A percentile compares a stretch with the other conserved stretches of the same genome.
phyloP scores from a whole-genome alignment of 2,888 invertebrate species.

The Torymus aiolomorphi region DNA sequence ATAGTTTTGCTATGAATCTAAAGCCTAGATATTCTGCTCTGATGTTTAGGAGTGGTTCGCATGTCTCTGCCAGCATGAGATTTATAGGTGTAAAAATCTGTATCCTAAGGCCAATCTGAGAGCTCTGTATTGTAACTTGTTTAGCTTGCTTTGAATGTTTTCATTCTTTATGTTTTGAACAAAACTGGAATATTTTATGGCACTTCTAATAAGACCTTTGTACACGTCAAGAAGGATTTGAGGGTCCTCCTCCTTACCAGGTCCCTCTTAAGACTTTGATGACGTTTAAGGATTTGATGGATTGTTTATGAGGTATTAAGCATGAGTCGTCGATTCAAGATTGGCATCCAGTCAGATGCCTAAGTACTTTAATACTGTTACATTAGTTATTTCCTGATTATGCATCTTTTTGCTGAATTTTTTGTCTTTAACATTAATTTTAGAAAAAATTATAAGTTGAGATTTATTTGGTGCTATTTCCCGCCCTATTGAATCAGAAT shows the following conservation, averaged over 20 bases:
- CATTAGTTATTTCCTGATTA: neutral
- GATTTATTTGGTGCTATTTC: neutral
- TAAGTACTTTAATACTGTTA: neutral
- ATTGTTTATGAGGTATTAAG: neutral
- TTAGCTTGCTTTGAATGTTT: neutral
- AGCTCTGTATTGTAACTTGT: constrained; percentile 10
- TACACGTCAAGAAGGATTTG: constrained; percentile 10
- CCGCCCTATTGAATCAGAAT: neutral
- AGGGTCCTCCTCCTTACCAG: constrained; percentile 35
- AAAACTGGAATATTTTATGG: constrained; percentile 3
- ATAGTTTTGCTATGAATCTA: neutral
- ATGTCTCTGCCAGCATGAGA: constrained; percentile 1
- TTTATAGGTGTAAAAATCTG: constrained; percentile 10
- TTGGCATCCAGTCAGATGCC: neutral
- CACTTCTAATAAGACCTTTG: constrained; percentile 14
- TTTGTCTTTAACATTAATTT: neutral
- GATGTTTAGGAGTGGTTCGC: neutral
- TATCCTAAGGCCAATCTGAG: constrained; percentile 17
- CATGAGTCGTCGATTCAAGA: neutral
- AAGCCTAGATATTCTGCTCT: neutral
- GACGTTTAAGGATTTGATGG: neutral
- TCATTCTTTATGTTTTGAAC: neutral
- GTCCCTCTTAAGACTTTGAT: constrained; percentile 17
- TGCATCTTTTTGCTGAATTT: neutral
- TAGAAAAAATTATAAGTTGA: constrained; percentile 4